A percentile compares a stretch with the other conserved stretches of the same genome.
Evolutionary conservation across 2,797 vertebrate species (phyloP).

Genomic region (Arnoldichthys spilopterus): DNA sequence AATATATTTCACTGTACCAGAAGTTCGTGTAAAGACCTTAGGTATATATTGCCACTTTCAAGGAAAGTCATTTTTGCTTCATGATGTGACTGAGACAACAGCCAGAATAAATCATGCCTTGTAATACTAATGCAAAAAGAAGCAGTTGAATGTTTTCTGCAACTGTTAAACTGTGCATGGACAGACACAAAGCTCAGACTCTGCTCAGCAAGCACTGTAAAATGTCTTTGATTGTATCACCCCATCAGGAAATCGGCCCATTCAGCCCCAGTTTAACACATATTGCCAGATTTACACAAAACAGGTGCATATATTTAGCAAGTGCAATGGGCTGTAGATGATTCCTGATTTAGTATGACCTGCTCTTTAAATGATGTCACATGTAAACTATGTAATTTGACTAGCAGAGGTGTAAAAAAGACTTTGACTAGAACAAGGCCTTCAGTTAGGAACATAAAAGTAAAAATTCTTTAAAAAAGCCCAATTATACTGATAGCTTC

Average conservation of each 20-base stretch:
- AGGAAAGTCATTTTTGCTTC: constrained; percentile 42
- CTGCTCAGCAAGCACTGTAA: background rate
- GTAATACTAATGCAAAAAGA: constrained; percentile 12
- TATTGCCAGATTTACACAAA: too few relatives aligned
- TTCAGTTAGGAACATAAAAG: too few relatives aligned
- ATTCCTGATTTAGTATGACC: too few relatives aligned
- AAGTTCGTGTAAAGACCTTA: constrained; percentile 15
- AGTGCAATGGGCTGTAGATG: too few relatives aligned
- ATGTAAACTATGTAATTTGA: too few relatives aligned
- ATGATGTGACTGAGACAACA: constrained; percentile 26
- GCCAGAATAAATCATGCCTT: constrained; percentile 26
- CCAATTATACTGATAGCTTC: too few relatives aligned
- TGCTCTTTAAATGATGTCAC: too few relatives aligned
- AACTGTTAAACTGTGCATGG: constrained; percentile 15
- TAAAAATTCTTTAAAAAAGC: too few relatives aligned
- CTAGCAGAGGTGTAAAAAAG: too few relatives aligned
- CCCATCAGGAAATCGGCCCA: background rate
- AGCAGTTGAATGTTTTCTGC: constrained; percentile 9
- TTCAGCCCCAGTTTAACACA: background rate
- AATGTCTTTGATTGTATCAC: background rate
- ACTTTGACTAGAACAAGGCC: too few relatives aligned
- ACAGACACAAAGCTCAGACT: constrained; percentile 12
- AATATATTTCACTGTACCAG: constrained; percentile 36
- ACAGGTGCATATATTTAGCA: too few relatives aligned
- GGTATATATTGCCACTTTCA: constrained; percentile 8